Base-by-base conservation (phyloP, 2,113 vertebrate genomes). In the Alethe castanea region DNA sequence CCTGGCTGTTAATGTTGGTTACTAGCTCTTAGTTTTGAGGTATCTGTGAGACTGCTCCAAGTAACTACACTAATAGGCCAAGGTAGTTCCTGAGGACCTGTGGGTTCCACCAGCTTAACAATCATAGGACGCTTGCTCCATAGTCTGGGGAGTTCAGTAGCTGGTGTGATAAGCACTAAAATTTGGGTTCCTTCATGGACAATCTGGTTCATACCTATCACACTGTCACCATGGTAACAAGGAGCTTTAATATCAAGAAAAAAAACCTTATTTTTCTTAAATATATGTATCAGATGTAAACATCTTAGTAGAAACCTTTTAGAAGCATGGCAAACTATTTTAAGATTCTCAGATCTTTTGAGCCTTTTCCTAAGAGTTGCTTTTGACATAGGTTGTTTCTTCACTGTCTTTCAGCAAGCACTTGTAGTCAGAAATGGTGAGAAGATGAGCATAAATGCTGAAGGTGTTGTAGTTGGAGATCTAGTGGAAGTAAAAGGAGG, bases 401-500 rank as follows among this genome's bases (percentile, higher is more conserved):
- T n/a, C 44, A 14, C 17, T 44, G 5, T 89, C 36, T 90, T 94
- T 31, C 81, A 99, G 99, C 99, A 99, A 99, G 99, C 99, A 76
- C 98, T 99, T 67, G 99, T 99, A 31, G 98, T 99, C 95, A 98
- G 99, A 67, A 99, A 99, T 3, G 99, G 99, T 5, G 99, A 99
- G 93, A 99, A 99, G 95, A 97, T 98, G 73, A 98, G 98, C 97
- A 98, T 99, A 86, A 99, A 99, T 11, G 99, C 99, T 0, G 99
- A 99, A 94, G 98, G 98, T 0, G 99, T 99, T 35, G 99, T 99
- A 7, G 98, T 98, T 5, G 99, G 99, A 31, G 99, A 99, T 81
- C 96, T 99, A 24, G 99, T 99, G 81, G 99, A 99, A 90, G 99
- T 99, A 62, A 99, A 99, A 73, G 99, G 99, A 26, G 99, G 99